These are phyloP conservation scores for Panthera uncia DNA, from an alignment of 2,113 vertebrate species.

Conservation along the genomic window DNA sequence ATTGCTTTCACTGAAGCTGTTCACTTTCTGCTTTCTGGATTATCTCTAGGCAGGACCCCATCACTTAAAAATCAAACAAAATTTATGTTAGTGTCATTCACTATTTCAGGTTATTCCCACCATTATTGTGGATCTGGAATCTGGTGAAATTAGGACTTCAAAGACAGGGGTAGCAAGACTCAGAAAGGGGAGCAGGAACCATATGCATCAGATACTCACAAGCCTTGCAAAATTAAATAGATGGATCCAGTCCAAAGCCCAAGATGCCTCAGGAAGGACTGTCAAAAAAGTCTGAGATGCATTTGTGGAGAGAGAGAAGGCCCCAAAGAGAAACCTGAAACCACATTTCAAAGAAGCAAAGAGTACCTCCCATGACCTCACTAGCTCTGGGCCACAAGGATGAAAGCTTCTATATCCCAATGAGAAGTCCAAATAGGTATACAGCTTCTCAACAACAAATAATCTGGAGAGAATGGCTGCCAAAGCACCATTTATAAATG, in stretches of 20 bases:
- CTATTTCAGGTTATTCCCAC: background rate
- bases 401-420: slow-evolving; percentile 80
- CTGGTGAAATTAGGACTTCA: background rate
- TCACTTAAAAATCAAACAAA: slow-evolving; percentile 23
- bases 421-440: slow-evolving; percentile 75
- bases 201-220: slow-evolving; percentile 28
- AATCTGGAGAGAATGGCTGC: slow-evolving; percentile 71
- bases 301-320: slow-evolving; percentile 61
- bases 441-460: slow-evolving; percentile 81
- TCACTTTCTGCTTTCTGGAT: slow-evolving; percentile 32
- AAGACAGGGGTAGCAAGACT: slow-evolving; percentile 15
- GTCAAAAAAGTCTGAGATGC: slow-evolving; percentile 74
- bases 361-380: slow-evolving; percentile 73
- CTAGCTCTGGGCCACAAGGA: slow-evolving; percentile 54
- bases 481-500: slow-evolving; percentile 77
- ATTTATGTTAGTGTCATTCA: background rate
- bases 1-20: background rate
- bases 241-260: slow-evolving; percentile 71
- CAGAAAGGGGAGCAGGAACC: background rate
- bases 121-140: background rate
- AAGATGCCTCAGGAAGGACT: slow-evolving; percentile 70
- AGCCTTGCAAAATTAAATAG: slow-evolving; percentile 68
- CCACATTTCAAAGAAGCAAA: slow-evolving; percentile 74
- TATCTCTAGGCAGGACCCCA: background rate
- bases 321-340: slow-evolving; percentile 73